Base-by-base conservation (phyloP, 2,888 invertebrate species). In the Abscondita cerata region DNA sequence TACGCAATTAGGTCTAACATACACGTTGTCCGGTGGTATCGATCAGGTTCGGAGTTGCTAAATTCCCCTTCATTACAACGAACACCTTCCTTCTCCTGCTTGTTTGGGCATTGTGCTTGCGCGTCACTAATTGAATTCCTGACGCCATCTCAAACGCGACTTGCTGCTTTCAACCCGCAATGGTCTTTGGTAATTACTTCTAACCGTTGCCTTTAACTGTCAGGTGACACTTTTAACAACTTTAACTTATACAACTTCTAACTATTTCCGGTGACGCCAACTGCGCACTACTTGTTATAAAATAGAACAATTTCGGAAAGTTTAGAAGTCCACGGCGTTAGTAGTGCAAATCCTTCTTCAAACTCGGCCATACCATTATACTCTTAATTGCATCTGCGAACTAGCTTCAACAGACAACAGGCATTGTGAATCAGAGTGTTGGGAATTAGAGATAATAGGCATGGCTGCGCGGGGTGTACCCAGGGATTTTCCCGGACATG, bases 91-190 rank as follows among this genome's bases (percentile, higher is more conserved):
- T 57, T 63, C 64, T 59, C 65, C 48, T 62, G 64, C 57, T 59
- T 64, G 63, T 67, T 65, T 59, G 59, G 52, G 55, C 56, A 67
- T 68, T 68, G 68, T 68, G 62, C 66, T 59, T 68, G 62, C 64
- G 70, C 73, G 70, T 68, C 74, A 68, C 72, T 77, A 77, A 77
- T 77, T 75, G 77, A 77, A 77, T 77, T 76, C 75, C 74, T 67
- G 69, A 66, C 71, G 72, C 72, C 74, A 73, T 73, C 73, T 71
- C 67, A 65, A 68, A 71, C 70, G 69, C 66, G 68, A 67, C 68
- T 67, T 65, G 62, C 58, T 34, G 56, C 54, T 61, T 58, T 54
- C 44, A 44, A 33, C 62, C 64, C 66, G 64, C 63, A 65, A 64
- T 65, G 67, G 66, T 62, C 44, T 65, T 38, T 56, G 62, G 65